Percentiles rank a stretch among this genome's conserved stretches.
Evolutionary conservation across 2,888 invertebrate genomes (phyloP).

Genomic region (Elegia similella): DNA sequence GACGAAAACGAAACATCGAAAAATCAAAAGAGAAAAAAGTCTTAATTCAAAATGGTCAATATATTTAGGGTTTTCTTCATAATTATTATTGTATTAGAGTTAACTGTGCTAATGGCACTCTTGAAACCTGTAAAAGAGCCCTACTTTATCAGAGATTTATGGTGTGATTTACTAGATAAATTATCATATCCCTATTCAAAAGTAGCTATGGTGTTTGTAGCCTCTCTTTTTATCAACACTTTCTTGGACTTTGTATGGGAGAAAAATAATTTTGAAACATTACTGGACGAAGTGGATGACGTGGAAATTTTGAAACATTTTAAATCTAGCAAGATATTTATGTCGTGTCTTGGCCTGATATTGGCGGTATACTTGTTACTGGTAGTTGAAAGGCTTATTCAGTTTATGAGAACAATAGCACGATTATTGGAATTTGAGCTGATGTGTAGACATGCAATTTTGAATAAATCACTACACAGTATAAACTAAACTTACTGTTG

Average conservation of each 20-base stretch:
- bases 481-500: background rate
- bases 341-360: slow-evolving; percentile 44
- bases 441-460: slow-evolving; percentile 60
- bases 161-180: slow-evolving; percentile 39
- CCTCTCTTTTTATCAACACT: slow-evolving; percentile 38
- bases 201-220: slow-evolving; percentile 30
- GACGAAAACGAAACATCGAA: background rate
- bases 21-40: background rate
- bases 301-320: slow-evolving; percentile 41
- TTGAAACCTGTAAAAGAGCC: slow-evolving; percentile 57
- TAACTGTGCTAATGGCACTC: slow-evolving; percentile 44
- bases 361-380: slow-evolving; percentile 45
- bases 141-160: slow-evolving; percentile 46
- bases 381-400: slow-evolving; percentile 48
- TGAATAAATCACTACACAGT: slow-evolving; percentile 29
- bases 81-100: slow-evolving; percentile 42
- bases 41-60: slow-evolving; percentile 45
- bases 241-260: slow-evolving; percentile 48
- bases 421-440: slow-evolving; percentile 60
- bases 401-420: slow-evolving; percentile 45
- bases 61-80: slow-evolving; percentile 43
- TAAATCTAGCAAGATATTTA: slow-evolving; percentile 41
- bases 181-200: slow-evolving; percentile 29
- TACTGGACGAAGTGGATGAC: slow-evolving; percentile 38
- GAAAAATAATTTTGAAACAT: slow-evolving; percentile 29